Evolutionary conservation across 2,888 invertebrate genomes (phyloP), one percentile per base, ranked within the genome.

Genomic region (Scaptomyza parva): DNA sequence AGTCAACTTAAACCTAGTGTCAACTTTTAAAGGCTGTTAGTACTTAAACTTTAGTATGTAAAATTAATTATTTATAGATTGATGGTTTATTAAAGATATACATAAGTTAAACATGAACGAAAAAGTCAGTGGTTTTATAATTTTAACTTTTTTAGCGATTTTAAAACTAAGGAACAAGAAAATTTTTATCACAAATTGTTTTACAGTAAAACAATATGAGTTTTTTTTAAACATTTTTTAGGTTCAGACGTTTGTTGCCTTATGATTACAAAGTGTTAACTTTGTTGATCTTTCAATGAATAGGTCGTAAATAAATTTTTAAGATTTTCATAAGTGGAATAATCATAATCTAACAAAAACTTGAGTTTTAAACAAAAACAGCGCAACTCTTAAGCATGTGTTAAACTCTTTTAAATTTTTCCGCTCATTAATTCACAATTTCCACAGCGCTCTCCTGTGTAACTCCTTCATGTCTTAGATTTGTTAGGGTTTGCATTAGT

Each of bases 1-100:
- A 18, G 14, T 11, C 39, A 51, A 78, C 64, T 53, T 37, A 28
- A 66, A 54, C 76, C 83, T 79, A 87, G 83, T 83, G 86, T 70
- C 54, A 63, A 71, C 86, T 87, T 87, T 55, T 70, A 85, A 83
- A 83, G 83, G 79, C 83, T 87, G 71, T 85, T 87, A 85, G 62
- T 52, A 63, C 1, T 20, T 63, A 69, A 53, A 53, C 14, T 39
- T 50, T 41, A 51, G 14, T 12, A n/a, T 12, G 8, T 41, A 33
- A 39, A 54, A 20, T 3, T 33, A 47, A 40, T 55, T 53, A 55
- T 68, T 26, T 47, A 44, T 24, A 40, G 26, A 37, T 37, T 37
- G 7, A 37, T 17, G 6, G 22, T 45, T 14, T 6, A 43, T 35
- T 18, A 39, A 55, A 59, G 8, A 35, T 35, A 39, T 11, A 9